These are phyloP conservation scores for Nanger granti DNA, from an alignment of 2,113 vertebrate species.

Conservation along the genomic window DNA sequence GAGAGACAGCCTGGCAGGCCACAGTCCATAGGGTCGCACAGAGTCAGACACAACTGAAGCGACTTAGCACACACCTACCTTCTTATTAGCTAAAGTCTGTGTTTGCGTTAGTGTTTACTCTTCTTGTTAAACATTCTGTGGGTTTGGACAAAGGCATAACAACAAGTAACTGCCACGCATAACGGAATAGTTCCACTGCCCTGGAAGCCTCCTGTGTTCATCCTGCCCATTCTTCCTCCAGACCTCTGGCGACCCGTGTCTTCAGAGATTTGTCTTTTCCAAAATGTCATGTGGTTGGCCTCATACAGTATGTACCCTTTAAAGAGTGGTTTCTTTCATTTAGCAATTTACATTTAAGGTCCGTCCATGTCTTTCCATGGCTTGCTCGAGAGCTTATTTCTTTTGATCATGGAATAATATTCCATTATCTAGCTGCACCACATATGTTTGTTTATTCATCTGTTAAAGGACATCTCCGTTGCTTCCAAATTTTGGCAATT, in stretches of 20 bases:
- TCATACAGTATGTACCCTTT: not conserved
- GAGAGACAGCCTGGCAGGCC: not conserved
- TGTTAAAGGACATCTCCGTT: not conserved
- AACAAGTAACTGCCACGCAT: not conserved
- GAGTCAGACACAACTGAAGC: not conserved
- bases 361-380: not conserved
- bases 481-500: not conserved
- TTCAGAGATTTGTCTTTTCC: not conserved
- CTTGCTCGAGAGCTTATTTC: not conserved
- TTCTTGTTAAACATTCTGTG: not conserved
- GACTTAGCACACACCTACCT: not conserved
- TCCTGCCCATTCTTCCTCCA: not conserved
- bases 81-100: not conserved
- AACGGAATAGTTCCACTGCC: not conserved
- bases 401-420: not conserved
- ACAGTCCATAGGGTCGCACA: not conserved
- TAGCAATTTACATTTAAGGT: not conserved
- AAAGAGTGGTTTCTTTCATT: not conserved
- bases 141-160: not conserved
- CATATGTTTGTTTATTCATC: not conserved
- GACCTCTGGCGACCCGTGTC: not conserved
- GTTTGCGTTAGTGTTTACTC: not conserved
- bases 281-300: not conserved
- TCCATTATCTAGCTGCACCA: not conserved
- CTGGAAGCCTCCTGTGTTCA: not conserved